Conservation (phyloP, 2,888 invertebrate genomes). For the Tipula vernalis region DNA sequence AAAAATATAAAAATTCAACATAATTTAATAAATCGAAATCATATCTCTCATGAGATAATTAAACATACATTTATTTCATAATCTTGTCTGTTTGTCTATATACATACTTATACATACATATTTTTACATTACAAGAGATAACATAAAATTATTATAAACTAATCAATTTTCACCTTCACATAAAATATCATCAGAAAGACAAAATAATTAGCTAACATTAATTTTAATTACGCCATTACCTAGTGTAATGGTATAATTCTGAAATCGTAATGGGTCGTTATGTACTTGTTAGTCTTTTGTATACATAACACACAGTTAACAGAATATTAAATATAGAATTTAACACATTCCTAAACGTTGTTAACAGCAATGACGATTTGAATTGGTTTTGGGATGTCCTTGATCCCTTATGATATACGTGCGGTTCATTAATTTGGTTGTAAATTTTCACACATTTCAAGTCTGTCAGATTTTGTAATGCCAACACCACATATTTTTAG, state of each 20-base stretch:
- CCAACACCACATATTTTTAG: too few species aligned
- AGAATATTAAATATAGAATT: too few species aligned
- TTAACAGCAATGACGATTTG: too few species aligned
- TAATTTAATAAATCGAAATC: conserved; percentile 4
- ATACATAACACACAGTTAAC: too few species aligned
- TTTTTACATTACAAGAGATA: not conserved
- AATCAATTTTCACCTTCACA: not conserved
- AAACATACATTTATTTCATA: not conserved
- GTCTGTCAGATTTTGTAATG: too few species aligned
- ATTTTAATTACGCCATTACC: not conserved
- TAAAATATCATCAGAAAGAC: not conserved
- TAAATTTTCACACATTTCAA: too few species aligned
- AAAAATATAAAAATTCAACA: not conserved
- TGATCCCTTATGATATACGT: too few species aligned
- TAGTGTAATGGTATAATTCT: not conserved
- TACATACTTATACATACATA: not conserved
- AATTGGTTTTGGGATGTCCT: too few species aligned
- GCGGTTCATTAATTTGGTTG: too few species aligned
- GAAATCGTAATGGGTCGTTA: not conserved
- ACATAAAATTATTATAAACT: not conserved
- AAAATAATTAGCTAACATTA: not conserved
- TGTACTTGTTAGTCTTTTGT: not conserved
- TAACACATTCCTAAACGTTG: too few species aligned
- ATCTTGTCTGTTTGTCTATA: not conserved
- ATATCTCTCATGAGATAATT: not conserved